A percentile compares a stretch with the other conserved stretches of the same genome.
Evolutionary conservation across 2,113 vertebrate species (phyloP).

Genomic region (Ctenomys sociabilis): DNA sequence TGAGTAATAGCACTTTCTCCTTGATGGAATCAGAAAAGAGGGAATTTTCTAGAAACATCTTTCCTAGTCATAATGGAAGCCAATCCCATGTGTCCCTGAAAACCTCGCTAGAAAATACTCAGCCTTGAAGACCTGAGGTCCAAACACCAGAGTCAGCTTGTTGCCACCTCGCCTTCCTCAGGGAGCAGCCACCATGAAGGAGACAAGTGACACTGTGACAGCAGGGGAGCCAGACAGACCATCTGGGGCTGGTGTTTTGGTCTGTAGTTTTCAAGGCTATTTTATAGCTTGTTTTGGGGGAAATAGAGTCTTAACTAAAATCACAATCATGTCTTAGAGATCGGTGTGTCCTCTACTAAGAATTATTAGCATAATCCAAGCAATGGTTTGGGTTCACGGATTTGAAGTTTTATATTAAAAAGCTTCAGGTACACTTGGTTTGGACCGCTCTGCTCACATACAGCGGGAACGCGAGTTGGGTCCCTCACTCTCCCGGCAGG

Average conservation of each 20-base stretch:
- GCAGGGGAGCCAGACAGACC: not conserved
- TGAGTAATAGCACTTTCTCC: not conserved
- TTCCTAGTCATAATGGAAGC: not conserved
- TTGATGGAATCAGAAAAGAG: not conserved
- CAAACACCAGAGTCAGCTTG: not conserved
- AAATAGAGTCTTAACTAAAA: not conserved
- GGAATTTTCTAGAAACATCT: not conserved
- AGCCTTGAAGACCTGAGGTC: not conserved
- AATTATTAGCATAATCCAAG: not conserved
- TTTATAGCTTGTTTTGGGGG: not conserved
- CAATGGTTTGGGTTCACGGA: not conserved
- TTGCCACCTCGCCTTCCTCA: not conserved
- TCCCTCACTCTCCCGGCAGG: not conserved
- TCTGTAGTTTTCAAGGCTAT: not conserved
- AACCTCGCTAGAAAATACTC: not conserved
- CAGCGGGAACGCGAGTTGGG: not conserved
- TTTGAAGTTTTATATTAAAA: not conserved
- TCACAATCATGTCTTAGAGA: not conserved
- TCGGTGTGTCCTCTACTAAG: not conserved
- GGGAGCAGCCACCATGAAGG: not conserved
- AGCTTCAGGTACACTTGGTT: not conserved
- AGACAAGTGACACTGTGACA: too few relatives aligned
- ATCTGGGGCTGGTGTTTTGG: not conserved
- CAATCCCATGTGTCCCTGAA: not conserved
- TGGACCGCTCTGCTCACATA: not conserved